Percentiles rank a stretch among this genome's conserved stretches.
These are phyloP conservation scores for Ciconia nigra DNA, from an alignment of 2,797 vertebrate genomes.

Conservation along the genomic window DNA sequence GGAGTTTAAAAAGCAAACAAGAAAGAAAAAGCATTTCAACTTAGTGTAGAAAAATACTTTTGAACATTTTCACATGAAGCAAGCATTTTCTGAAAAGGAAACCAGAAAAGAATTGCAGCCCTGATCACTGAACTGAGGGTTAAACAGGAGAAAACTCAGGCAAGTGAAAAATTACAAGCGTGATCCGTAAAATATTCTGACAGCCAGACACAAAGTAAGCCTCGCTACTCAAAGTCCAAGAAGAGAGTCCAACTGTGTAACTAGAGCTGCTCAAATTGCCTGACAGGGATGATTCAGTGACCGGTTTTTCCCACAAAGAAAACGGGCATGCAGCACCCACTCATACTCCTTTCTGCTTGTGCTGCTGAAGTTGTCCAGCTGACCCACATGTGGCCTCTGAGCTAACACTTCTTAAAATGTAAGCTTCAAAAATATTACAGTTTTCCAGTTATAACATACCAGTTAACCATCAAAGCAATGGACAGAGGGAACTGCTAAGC, in stretches of 20 bases:
- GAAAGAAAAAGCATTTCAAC: background rate
- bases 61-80: background rate
- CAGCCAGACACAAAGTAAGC: background rate
- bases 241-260: background rate
- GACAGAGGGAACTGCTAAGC: background rate
- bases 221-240: background rate
- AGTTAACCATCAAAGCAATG: background rate
- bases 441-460: background rate
- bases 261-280: background rate
- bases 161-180: constrained; percentile 34
- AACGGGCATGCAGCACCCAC: background rate
- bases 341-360: background rate
- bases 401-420: background rate
- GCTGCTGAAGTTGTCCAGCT: background rate
- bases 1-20: background rate
- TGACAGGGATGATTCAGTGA: background rate
- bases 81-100: background rate
- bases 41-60: background rate
- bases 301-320: background rate
- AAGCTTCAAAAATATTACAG: background rate
- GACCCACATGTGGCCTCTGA: background rate
- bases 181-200: background rate
- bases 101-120: background rate
- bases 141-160: background rate
- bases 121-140: background rate